phyloP scores from a whole-genome alignment of 2,888 invertebrate species.

The Nysson spinosus region DNA sequence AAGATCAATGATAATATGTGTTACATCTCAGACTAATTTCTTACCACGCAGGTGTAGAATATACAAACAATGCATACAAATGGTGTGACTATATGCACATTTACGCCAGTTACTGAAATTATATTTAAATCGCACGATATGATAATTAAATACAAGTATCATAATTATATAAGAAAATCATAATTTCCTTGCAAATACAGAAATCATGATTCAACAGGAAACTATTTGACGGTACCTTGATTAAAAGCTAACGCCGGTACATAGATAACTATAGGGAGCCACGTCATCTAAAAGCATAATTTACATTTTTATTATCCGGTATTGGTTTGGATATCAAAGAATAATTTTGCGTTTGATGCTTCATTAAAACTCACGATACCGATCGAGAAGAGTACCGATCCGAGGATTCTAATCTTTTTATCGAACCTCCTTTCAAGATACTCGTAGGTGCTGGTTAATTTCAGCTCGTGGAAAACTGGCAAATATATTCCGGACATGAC shows the following conservation, averaged over 20 bases:
- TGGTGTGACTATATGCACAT: constrained; percentile 88
- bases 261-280: constrained; percentile 88
- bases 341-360: too few relatives aligned
- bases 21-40: constrained; percentile 20
- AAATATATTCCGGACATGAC: constrained; percentile 84
- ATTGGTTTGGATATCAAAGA: neutral
- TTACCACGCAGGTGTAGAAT: constrained; percentile 90
- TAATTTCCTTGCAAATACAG: too few relatives aligned
- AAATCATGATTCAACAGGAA: too few relatives aligned
- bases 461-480: constrained; percentile 86
- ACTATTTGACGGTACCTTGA: constrained; percentile 87
- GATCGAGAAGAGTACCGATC: constrained; percentile 84
- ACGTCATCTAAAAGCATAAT: constrained; percentile 82
- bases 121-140: too few relatives aligned
- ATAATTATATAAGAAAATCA: neutral
- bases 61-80: constrained; percentile 90
- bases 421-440: constrained; percentile 86
- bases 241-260: constrained; percentile 89
- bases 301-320: neutral
- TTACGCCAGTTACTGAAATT: constrained; percentile 90
- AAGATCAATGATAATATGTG: neutral
- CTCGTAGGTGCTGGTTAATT: constrained; percentile 89
- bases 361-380: constrained; percentile 85
- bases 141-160: neutral
- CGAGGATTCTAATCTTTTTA: constrained; percentile 83